Base-by-base conservation (phyloP, 92 coral and sea anemone species). In the Parazoanthus atlanticus region DNA sequence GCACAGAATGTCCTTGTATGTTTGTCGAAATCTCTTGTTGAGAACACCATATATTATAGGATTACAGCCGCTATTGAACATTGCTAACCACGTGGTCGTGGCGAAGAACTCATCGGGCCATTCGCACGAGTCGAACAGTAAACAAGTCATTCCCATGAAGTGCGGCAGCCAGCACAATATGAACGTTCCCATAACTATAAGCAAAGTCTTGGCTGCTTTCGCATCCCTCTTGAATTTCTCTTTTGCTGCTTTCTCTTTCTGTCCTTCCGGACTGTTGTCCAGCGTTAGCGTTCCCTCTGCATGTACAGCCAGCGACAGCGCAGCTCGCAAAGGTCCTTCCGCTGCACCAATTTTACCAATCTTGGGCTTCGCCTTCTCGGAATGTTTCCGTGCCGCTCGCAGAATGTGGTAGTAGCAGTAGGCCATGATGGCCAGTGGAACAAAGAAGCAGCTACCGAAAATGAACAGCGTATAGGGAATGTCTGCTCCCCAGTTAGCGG, bases 81-180 rank as follows among this genome's bases (percentile, higher is more conserved):
- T 95, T 13, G 98, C 98, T 43, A 95, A 90, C 93, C 98, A 95
- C 23, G 98, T 95, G 28, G 98, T 95, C 13, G 98, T 95, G 23
- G 98, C 98, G 74, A 91, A 95, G 67, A 93, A 95, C 79, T 88
- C 94, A 61, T 95, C 98, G 2, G 98, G 98, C 96, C 98, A 95
- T 31, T 74, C 73, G 82, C 96, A 93, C 16, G 91, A 85, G 10
- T 93, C 90, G 65, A 95, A 93, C 7, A 95, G 80, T 23, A 95
- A 84, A 81, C 96, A 95, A 32, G 93, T 93, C 98, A 95, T 95
- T 19, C 98, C 98, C 34, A 95, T 93, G 64, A 95, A 95, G 85
- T 95, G 98, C 32, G 98, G 98, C 26, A 89, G 82, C 98, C 98
- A 95, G 78, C 98, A 95, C 43, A 95, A 79, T 41, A 95, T 65